A percentile compares a stretch with the other conserved stretches of the same genome.
These are phyloP conservation scores for Monodelphis domestica DNA, from an alignment of 2,797 vertebrate genomes.

Conservation along the genomic window DNA sequence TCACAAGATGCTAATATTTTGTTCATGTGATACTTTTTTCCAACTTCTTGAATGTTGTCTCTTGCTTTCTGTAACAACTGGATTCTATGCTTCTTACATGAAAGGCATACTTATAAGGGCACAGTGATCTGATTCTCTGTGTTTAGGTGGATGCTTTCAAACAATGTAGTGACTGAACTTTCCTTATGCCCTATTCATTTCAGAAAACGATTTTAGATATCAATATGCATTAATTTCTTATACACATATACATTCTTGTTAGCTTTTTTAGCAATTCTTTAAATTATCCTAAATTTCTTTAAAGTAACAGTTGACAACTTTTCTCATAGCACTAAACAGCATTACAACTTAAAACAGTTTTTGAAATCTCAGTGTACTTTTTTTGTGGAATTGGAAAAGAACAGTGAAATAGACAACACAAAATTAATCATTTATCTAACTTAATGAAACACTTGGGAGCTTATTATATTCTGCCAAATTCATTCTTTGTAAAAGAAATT, in stretches of 20 bases:
- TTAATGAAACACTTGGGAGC: slow-evolving; percentile 35
- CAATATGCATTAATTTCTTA: background rate
- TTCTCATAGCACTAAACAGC: background rate
- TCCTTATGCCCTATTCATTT: slow-evolving; percentile 10
- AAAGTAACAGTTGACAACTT: slow-evolving; percentile 52
- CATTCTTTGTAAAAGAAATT: background rate
- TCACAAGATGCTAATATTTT: background rate
- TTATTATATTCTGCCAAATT: slow-evolving; percentile 29
- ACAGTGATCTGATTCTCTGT: slow-evolving; percentile 18
- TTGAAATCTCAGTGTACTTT: slow-evolving; percentile 37
- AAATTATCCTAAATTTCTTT: background rate
- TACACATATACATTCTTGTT: background rate
- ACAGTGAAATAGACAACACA: background rate
- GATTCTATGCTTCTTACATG: slow-evolving; percentile 3
- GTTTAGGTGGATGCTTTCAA: slow-evolving; percentile 37
- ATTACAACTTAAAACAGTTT: slow-evolving; percentile 21
- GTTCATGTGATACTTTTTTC: background rate
- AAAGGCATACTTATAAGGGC: slow-evolving; percentile 18
- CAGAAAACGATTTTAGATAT: slow-evolving; percentile 9
- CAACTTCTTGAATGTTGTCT: slow-evolving; percentile 43
- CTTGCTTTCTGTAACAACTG: background rate
- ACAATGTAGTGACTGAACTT: background rate
- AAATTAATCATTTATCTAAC: slow-evolving; percentile 38
- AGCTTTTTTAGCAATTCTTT: slow-evolving; percentile 9
- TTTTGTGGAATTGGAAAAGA: slow-evolving; percentile 45